Base-by-base conservation (phyloP, 2,888 invertebrate genomes). In the Nebria brevicollis region DNA sequence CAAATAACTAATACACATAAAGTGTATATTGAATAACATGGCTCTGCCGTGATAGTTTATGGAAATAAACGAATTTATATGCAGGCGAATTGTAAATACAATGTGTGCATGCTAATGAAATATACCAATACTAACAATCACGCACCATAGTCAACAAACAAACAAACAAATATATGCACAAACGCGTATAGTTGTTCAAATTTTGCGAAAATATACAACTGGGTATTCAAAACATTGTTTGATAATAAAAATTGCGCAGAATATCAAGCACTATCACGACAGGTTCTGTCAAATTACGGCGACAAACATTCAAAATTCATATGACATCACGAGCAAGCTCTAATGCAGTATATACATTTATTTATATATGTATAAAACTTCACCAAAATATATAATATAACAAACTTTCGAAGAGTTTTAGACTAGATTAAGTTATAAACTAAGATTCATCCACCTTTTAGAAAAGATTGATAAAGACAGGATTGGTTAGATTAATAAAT, bases 51-150 rank as follows among this genome's bases (percentile, higher is more conserved):
- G 54, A 54, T 54, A 54, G 54, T 54, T 54, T 54, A 54, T 54
- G 54, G 54, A 54, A 54, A 54, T 54, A 54, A 54, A 54, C 54
- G 54, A 54, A 54, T 54, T 54, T 54, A 54, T 54, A 54, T 54
- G 54, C 54, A 54, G 54, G 54, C 54, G 54, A 8, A 54, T 54
- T 54, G 54, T 54, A 54, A 54, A 54, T 54, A 54, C 54, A 54
- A 54, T 13, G 54, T 13, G 54, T 8, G 13, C 54, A 54, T 54
- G 54, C 54, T 54, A 54, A 54, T 54, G 54, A 11, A 8, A 54
- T 11, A 54, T 54, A 54, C 54, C 13, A 54, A 54, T 13, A 54
- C 54, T 54, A 54, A 54, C 54, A 54, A 54, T 54, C 54, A 54
- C 54, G 54, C 54, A 54, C 54, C 54, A 54, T 54, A 54, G 13